These are phyloP conservation scores for Rhagologus leucostigma DNA, from an alignment of 2,113 vertebrate species.

Conservation along the genomic window DNA sequence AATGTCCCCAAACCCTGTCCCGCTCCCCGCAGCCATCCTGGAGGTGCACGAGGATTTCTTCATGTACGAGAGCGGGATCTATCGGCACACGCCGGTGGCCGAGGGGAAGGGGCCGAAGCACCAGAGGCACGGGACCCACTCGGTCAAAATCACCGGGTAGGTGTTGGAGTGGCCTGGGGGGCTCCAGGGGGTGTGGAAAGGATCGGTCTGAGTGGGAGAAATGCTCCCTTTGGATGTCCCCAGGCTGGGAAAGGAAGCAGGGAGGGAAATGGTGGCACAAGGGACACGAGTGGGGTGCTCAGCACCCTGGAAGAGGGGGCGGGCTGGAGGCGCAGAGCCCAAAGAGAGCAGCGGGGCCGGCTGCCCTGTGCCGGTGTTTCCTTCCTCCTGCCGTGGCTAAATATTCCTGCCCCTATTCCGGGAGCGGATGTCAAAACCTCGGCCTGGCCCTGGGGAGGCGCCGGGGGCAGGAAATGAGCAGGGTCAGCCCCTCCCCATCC, in stretches of 20 bases:
- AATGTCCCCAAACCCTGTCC: not conserved
- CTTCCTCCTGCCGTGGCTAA: not conserved
- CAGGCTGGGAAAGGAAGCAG: not conserved
- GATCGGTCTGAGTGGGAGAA: accelerated
- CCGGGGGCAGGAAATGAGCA: not conserved
- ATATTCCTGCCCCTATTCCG: not conserved
- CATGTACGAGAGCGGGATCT: slow-evolving; percentile 88
- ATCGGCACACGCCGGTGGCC: slow-evolving; percentile 85
- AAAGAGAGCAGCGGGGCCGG: not conserved
- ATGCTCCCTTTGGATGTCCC: accelerated
- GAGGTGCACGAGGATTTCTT: slow-evolving; percentile 98
- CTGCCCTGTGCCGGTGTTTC: not conserved
- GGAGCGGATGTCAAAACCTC: not conserved
- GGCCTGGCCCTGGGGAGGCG: not conserved
- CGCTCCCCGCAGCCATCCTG: slow-evolving; percentile 84
- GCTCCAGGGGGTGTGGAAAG: accelerated
- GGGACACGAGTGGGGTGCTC: accelerated
- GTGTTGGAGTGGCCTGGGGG: not conserved
- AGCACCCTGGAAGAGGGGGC: not conserved
- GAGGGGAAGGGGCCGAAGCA: slow-evolving; percentile 75
- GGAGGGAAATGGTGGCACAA: not conserved
- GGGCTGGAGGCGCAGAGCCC: not conserved
- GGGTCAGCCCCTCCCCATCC: not conserved
- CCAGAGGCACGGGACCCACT: slow-evolving; percentile 90
- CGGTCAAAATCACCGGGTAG: slow-evolving; percentile 92